Conservation (phyloP, 2,888 invertebrate species). For the Stegana nigrithorax region DNA sequence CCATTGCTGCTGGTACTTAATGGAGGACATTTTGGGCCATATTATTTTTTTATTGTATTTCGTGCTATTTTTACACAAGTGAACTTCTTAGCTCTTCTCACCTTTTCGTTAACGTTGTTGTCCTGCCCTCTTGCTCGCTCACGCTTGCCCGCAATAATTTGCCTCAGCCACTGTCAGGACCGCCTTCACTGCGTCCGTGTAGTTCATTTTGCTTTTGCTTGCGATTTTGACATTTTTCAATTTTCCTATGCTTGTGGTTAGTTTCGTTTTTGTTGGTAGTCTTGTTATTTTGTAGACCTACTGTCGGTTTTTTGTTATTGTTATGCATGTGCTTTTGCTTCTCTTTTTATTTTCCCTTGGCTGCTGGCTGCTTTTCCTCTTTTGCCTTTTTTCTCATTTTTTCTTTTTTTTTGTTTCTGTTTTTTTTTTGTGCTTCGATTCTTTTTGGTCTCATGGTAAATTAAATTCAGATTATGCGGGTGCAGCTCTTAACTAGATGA, state of each 20-base stretch:
- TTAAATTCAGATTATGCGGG: conserved; percentile 50
- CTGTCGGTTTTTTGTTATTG: neutral
- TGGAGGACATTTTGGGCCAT: conserved; percentile 2
- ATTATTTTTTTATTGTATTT: conserved; percentile 12
- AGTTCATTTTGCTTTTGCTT: conserved; percentile 42
- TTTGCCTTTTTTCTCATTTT: neutral
- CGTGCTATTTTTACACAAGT: conserved; percentile 14
- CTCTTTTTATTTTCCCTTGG: no score
- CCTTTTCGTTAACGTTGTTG: neutral
- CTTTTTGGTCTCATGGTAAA: conserved; percentile 40
- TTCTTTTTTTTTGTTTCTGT: neutral
- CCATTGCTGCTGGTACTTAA: conserved; percentile 2
- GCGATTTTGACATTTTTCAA: conserved; percentile 54
- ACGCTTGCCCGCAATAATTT: neutral
- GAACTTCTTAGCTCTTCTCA: neutral
- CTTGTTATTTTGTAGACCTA: neutral
- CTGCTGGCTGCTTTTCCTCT: no score
- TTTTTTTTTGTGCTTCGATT: neutral
- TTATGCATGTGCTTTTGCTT: neutral
- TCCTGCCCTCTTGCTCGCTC: neutral
- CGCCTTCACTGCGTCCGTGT: conserved; percentile 20
- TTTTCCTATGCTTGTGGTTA: conserved; percentile 32
- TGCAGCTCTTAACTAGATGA: conserved; percentile 48
- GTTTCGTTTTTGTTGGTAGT: conserved; percentile 25
- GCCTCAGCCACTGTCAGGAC: neutral